Percentiles rank a stretch among this genome's conserved stretches.
phyloP scores from a whole-genome alignment of 2,113 vertebrate species.

The Otocyon megalotis region DNA sequence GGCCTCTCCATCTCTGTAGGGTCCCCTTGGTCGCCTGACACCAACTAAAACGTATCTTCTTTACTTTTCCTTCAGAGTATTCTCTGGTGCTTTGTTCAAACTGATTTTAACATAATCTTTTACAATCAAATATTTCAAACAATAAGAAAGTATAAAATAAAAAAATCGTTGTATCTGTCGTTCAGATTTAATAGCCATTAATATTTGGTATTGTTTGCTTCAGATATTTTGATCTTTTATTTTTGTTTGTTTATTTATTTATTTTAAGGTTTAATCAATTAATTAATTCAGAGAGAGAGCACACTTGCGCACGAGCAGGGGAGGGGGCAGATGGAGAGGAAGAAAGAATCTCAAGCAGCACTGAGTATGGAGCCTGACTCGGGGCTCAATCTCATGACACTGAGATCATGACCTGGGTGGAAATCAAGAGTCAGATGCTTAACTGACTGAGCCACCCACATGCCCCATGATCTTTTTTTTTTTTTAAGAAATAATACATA shows the following conservation, averaged over 20 bases:
- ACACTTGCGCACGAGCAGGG: background rate
- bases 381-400: too few relatives aligned
- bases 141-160: background rate
- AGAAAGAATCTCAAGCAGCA: background rate
- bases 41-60: background rate
- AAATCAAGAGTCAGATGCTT: background rate
- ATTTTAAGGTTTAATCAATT: background rate
- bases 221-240: background rate
- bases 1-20: background rate
- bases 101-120: background rate
- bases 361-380: background rate
- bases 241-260: background rate
- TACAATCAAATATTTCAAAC: slow-evolving; percentile 25
- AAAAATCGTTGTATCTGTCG: background rate
- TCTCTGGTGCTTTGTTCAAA: slow-evolving; percentile 38
- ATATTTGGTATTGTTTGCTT: slow-evolving; percentile 15
- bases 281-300: too few relatives aligned
- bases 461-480: background rate
- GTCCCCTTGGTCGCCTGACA: background rate
- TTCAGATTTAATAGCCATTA: slow-evolving; percentile 15
- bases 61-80: background rate
- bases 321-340: background rate
- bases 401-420: background rate
- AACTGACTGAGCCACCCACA: background rate
- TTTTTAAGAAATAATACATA: background rate